phyloP scores from a whole-genome alignment of 2,888 invertebrate genomes.

The Drosophila acutilabella region DNA sequence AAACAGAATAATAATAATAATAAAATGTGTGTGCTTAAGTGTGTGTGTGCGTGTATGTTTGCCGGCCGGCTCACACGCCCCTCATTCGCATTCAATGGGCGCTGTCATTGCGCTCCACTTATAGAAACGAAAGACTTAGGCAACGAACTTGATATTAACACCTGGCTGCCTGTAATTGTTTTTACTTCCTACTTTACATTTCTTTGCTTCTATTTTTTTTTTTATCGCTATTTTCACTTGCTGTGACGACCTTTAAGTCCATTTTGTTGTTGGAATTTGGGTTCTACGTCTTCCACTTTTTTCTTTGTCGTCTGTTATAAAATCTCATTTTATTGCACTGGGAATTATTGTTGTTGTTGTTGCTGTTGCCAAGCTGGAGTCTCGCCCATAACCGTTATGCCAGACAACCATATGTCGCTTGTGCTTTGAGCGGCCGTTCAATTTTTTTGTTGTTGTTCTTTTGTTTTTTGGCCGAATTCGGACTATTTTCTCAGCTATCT shows the following conservation, averaged over 20 bases:
- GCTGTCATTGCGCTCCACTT: slow-evolving; percentile 69
- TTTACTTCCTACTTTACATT: slow-evolving; percentile 35
- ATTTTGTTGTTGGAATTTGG: slow-evolving; percentile 40
- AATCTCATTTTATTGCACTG: slow-evolving; percentile 78
- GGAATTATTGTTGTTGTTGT: slow-evolving; percentile 35
- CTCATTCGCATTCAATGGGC: slow-evolving; percentile 72
- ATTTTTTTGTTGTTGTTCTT: slow-evolving; percentile 20
- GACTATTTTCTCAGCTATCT: slow-evolving; percentile 39
- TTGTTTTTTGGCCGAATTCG: slow-evolving; percentile 28
- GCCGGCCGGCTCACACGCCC: slow-evolving; percentile 72
- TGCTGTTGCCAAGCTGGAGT: not conserved
- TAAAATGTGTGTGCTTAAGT: slow-evolving; percentile 28
- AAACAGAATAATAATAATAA: slow-evolving; percentile 39
- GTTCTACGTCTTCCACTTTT: slow-evolving; percentile 5
- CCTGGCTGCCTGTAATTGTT: slow-evolving; percentile 65
- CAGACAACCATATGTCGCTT: slow-evolving; percentile 31
- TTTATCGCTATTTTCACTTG: slow-evolving; percentile 63
- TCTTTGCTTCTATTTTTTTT: slow-evolving; percentile 1
- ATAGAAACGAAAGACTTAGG: slow-evolving; percentile 72
- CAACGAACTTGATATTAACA: slow-evolving; percentile 79
- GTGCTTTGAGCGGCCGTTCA: slow-evolving; percentile 34
- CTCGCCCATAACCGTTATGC: slow-evolving; percentile 63
- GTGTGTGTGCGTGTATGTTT: slow-evolving; percentile 24
- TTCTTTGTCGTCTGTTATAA: slow-evolving; percentile 52
- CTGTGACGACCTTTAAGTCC: slow-evolving; percentile 60